These are phyloP conservation scores for Blastobasis adustella DNA, from an alignment of 2,888 invertebrate species.

Conservation along the genomic window DNA sequence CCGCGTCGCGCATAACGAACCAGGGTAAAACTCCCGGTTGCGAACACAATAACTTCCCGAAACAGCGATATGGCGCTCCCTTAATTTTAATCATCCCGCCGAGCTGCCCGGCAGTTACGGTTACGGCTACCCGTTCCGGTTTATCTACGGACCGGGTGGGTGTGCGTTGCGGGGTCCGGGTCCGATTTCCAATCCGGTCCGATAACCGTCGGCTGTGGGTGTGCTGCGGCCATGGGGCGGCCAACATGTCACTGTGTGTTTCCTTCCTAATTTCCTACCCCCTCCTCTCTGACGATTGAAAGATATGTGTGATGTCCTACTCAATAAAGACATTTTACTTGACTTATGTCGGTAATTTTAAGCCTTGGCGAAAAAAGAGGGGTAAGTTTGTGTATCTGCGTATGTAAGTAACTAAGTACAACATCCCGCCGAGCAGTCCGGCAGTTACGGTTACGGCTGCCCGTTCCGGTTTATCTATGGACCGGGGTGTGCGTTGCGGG, in stretches of 20 bases:
- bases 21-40: too few species aligned
- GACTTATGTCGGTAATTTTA: too few species aligned
- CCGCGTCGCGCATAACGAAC: too few species aligned
- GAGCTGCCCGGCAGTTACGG: not conserved
- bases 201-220: too few species aligned
- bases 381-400: too few species aligned
- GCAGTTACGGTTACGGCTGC: not conserved
- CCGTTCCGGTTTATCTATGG: not conserved
- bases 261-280: too few species aligned
- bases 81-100: constrained; percentile 1
- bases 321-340: too few species aligned
- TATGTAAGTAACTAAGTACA: not conserved
- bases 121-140: not conserved
- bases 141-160: not conserved
- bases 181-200: not conserved
- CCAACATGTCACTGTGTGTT: too few species aligned
- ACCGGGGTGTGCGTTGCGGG: not conserved
- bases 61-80: not conserved
- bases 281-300: too few species aligned
- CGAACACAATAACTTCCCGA: too few species aligned
- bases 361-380: not conserved
- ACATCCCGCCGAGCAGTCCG: not conserved
- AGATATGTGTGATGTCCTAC: too few species aligned
- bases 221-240: too few species aligned
- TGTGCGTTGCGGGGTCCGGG: not conserved